phyloP scores from a whole-genome alignment of 2,797 vertebrate species.

The Hydrophis major region DNA sequence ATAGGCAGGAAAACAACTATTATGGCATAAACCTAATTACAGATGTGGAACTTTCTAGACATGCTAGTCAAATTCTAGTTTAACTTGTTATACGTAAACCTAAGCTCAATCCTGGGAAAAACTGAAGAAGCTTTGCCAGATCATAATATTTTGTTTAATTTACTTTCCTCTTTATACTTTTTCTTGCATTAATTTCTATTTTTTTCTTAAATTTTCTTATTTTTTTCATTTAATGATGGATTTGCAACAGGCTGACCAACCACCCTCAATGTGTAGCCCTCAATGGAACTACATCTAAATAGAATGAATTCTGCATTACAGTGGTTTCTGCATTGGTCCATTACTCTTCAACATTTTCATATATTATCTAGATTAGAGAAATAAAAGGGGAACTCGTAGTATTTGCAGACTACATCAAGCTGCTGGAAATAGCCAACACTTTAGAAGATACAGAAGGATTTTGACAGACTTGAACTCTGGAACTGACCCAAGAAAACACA shows the following conservation, averaged over 20 bases:
- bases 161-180: background rate
- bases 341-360: background rate
- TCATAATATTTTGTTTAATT: background rate
- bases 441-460: background rate
- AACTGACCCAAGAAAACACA: background rate
- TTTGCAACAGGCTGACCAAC: background rate
- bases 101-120: background rate
- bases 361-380: background rate
- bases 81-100: background rate
- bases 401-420: background rate
- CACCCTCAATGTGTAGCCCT: background rate
- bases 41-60: background rate
- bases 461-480: background rate
- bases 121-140: background rate
- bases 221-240: background rate
- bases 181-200: background rate
- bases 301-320: background rate
- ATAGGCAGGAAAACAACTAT: background rate
- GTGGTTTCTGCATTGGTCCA: background rate
- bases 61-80: background rate
- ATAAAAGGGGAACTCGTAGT: background rate
- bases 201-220: background rate
- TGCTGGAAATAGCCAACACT: background rate
- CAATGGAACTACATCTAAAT: background rate
- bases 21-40: background rate